phyloP scores from a whole-genome alignment of 2,113 vertebrate species.

The Silurus glanis region DNA sequence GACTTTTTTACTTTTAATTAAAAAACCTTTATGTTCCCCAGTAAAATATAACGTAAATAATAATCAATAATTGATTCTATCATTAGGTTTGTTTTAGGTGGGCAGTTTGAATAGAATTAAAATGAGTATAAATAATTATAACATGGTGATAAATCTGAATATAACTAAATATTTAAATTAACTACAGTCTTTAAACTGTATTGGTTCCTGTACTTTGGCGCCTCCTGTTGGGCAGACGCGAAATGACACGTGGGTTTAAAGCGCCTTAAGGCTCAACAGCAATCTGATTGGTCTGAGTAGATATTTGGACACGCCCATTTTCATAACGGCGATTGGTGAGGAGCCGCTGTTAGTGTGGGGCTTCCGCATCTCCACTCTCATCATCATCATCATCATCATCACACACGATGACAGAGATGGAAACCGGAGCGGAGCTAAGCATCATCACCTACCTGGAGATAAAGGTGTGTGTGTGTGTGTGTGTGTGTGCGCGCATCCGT shows the following conservation, averaged over 20 bases:
- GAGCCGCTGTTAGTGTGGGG: not conserved
- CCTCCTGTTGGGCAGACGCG: not conserved
- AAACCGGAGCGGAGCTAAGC: not conserved
- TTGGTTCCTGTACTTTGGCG: not conserved
- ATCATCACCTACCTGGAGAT: not conserved
- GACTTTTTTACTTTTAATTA: not conserved
- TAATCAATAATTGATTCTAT: not conserved
- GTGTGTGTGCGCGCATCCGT: not conserved
- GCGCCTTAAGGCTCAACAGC: not conserved
- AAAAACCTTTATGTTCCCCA: not conserved
- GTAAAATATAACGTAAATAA: not conserved
- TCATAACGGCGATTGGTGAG: slow-evolving; percentile 6
- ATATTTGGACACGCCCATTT: not conserved
- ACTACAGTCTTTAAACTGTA: not conserved
- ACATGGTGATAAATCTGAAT: not conserved
- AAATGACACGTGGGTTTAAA: too few relatives aligned
- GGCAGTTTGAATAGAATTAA: not conserved
- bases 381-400: not conserved
- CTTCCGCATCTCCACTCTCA: not conserved
- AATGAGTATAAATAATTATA: too few relatives aligned
- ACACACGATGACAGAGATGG: not conserved
- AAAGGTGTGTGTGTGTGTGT: not conserved
- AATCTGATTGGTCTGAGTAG: slow-evolving; percentile 18
- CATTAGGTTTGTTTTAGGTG: not conserved
- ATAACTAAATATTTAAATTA: not conserved